Evolutionary conservation across 2,797 vertebrate species (phyloP), one percentile per base, ranked within the genome.

Genomic region (Anguilla obscura): DNA sequence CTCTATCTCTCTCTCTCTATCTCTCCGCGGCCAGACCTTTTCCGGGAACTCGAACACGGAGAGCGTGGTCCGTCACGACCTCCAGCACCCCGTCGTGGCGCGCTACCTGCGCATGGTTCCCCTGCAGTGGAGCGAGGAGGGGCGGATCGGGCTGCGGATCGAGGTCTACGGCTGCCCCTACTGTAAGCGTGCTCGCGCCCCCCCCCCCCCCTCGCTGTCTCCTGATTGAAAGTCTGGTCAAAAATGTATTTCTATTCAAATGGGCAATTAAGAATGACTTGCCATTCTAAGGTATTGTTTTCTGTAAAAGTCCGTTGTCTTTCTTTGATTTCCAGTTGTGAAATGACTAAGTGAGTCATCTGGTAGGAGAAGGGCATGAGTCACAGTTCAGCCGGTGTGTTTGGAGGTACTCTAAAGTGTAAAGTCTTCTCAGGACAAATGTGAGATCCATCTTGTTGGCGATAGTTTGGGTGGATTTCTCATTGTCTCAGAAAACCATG

Each of bases 81-180:
- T 99, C 21, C 98, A 98, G 84, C 97, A 98, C 3, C 84, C 94
- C 0, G 90, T 98, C 6, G 90, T 97, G 10, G 97, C 98, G 18
- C 98, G 96, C 18, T 98, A 96, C 0, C 89, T 99, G 0, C 97
- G 98, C 52, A 94, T 98, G 21, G 94, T 99, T 90, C 98, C 98
- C 0, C 92, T 98, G 89, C 96, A 97, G 79, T 97, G 98, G 97
- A 98, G 93, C 63, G 94, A 88, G 33, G 96, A 97, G 52, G 98
- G 98, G 0, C 97, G 96, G 24, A 96, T 98, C 0, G 98, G 98
- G 0, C 90, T 99, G 30, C 95, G 98, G 6, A 94, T 96, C 24
- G 98, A 99, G 90, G 90, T 99, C 86, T 99, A 97, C 0, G 98
- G 98, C 90, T 99, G 98, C 60, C 92, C 98, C 0, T 98, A 99